phyloP scores from a whole-genome alignment of 35 echinoderm and acorn worm genomes.

The Apostichopus californicus region DNA sequence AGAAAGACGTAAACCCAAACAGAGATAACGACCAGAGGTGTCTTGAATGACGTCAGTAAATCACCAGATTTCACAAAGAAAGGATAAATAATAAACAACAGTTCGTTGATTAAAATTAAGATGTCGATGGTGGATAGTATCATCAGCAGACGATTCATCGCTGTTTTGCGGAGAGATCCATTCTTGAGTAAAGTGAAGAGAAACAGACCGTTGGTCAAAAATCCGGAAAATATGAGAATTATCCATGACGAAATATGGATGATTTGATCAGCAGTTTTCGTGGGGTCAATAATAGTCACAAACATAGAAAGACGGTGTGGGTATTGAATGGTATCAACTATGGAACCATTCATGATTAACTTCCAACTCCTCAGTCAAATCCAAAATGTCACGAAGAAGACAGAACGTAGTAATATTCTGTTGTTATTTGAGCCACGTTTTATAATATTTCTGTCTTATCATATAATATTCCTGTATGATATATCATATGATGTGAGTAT shows the following conservation, averaged over 20 bases:
- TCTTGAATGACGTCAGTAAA: background rate
- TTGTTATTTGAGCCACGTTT: no score
- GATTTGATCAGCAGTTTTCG: background rate
- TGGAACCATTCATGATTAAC: background rate
- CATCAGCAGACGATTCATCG: slow-evolving; percentile 35
- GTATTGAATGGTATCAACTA: background rate
- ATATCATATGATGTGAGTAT: no score
- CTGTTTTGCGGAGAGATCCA: background rate
- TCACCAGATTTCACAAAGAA: slow-evolving; percentile 2
- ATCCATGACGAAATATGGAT: slow-evolving; percentile 18
- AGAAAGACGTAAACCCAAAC: slow-evolving; percentile 23
- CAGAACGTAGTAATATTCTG: no score
- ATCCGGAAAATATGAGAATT: slow-evolving; percentile 9
- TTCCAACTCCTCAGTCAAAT: no score
- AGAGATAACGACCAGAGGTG: slow-evolving; percentile 5
- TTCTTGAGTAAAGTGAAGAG: slow-evolving; percentile 21
- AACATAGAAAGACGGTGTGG: slow-evolving; percentile 7
- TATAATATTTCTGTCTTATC: no score
- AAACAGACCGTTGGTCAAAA: slow-evolving; percentile 21
- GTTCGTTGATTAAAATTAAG: slow-evolving; percentile 11
- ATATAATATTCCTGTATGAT: no score
- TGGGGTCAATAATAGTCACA: background rate
- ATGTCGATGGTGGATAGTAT: background rate
- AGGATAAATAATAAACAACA: background rate
- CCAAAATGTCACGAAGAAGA: no score